Conservation (phyloP, 2,888 invertebrate species). For the Lingula anatina region DNA sequence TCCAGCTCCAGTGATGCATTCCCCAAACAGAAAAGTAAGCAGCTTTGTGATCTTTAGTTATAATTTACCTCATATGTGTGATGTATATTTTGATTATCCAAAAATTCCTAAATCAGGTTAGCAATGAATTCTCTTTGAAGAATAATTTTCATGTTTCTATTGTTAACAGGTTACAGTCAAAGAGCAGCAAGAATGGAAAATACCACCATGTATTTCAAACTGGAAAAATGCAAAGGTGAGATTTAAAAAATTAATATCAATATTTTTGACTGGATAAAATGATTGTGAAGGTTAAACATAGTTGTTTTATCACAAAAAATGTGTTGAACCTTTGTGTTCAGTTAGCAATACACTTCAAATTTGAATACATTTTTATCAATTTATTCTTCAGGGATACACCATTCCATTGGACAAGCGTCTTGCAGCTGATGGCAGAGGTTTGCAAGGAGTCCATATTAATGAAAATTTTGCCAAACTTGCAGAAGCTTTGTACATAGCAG, state of each 20-base stretch:
- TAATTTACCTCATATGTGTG: neutral
- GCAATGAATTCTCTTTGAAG: neutral
- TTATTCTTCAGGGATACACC: slow-evolving; percentile 71
- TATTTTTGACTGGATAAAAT: too few species aligned
- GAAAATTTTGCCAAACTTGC: slow-evolving; percentile 99
- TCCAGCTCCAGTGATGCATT: slow-evolving; percentile 97
- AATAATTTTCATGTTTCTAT: slow-evolving; percentile 1
- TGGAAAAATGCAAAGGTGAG: slow-evolving; percentile 97
- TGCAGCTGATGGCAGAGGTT: slow-evolving; percentile 94
- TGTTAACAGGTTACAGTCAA: slow-evolving; percentile 74
- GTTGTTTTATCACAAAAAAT: neutral
- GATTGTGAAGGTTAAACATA: neutral
- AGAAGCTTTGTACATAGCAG: slow-evolving; percentile 96
- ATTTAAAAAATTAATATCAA: too few species aligned
- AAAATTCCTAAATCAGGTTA: neutral
- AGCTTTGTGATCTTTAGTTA: neutral
- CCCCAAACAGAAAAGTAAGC: slow-evolving; percentile 82
- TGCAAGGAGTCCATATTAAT: slow-evolving; percentile 92
- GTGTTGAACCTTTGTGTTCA: too few species aligned
- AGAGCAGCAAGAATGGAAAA: slow-evolving; percentile 99
- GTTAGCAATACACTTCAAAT: too few species aligned
- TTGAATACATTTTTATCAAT: too few species aligned
- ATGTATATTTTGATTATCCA: neutral
- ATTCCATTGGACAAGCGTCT: slow-evolving; percentile 96
- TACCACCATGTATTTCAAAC: slow-evolving; percentile 97